Evolutionary conservation across 2,113 vertebrate species (phyloP).

Genomic region (Alaudala cheleensis): DNA sequence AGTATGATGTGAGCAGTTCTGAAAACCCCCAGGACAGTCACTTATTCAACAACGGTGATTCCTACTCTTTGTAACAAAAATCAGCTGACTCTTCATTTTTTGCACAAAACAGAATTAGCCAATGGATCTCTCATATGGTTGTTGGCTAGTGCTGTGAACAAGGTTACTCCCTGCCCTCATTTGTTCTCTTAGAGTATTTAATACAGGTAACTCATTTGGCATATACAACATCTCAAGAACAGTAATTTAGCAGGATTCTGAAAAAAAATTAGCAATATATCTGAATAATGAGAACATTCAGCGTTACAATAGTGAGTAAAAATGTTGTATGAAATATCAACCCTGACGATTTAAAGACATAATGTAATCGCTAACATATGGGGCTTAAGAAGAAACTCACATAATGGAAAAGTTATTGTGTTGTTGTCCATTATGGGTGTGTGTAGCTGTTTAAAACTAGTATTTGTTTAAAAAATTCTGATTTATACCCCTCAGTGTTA

Average conservation of each 20-base stretch:
- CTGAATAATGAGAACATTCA: background rate
- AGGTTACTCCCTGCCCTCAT: background rate
- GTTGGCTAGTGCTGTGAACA: background rate
- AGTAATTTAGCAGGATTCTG: background rate
- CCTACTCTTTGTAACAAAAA: slow-evolving; percentile 27
- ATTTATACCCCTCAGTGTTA: background rate
- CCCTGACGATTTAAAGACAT: background rate
- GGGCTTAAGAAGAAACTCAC: background rate
- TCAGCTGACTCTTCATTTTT: slow-evolving; percentile 29
- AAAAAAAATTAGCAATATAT: background rate
- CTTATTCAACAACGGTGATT: background rate
- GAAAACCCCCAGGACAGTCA: slow-evolving; percentile 43
- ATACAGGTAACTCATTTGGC: background rate
- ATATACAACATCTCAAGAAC: background rate
- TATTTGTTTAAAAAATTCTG: background rate
- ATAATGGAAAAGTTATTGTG: background rate
- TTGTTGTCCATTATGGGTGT: background rate
- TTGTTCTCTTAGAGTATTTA: background rate
- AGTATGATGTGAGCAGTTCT: slow-evolving; percentile 33
- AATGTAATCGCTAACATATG: background rate
- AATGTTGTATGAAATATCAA: background rate
- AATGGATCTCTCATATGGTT: background rate
- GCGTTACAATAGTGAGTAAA: background rate
- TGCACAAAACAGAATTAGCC: background rate
- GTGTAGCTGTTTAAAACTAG: background rate